Base-by-base conservation (phyloP, 1,140 invertebrate genomes). In the Diachasma alloeum region DNA sequence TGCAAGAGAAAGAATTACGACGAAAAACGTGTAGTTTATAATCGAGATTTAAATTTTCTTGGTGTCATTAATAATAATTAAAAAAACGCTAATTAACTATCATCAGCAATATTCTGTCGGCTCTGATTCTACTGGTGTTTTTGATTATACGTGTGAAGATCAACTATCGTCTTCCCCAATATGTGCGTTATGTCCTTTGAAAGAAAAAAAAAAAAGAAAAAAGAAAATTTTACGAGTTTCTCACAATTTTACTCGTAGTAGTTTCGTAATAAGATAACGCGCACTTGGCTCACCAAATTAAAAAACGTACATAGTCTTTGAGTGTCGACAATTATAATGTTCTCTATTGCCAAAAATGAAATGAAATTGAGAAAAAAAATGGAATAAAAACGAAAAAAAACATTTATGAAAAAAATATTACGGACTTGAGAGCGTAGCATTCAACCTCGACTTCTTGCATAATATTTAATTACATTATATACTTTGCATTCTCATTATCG, bases 361-460 rank as follows among this genome's bases (percentile, higher is more conserved):
- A 11, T 53, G 37, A 67, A 66, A 67, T 68, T 46, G 8, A 4
- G 63, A 71, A 71, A 56, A 72, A 63, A 37, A 37, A 66, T 39
- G 4, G 22, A 44, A 46, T 19, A 44, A 42, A 22, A 44, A 42
- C 4, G 39, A 42, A 24, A 70, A 44, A 46, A 46, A 72, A 69
- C 53, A 56, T 56, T 0, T 26, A 13, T 26, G 59, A 63, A 63
- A 31, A 63, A 26, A 26, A 22, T 72, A 72, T 56, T 26, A 17
- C 17, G 53, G 53, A 56, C 72, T 74, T 74, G 31, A 71, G 77
- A 76, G 77, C 76, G 72, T 78, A 79, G 80, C 70, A 79, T 79
- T 82, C 79, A 83, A 82, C 79, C 79, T 81, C 79, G 76, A 78
- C 80, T 74, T 77, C 74, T 77, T 78, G 74, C 53, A 36, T 74